Evolutionary conservation across 2,113 vertebrate genomes (phyloP).

Genomic region (Atlantisia rogersi): DNA sequence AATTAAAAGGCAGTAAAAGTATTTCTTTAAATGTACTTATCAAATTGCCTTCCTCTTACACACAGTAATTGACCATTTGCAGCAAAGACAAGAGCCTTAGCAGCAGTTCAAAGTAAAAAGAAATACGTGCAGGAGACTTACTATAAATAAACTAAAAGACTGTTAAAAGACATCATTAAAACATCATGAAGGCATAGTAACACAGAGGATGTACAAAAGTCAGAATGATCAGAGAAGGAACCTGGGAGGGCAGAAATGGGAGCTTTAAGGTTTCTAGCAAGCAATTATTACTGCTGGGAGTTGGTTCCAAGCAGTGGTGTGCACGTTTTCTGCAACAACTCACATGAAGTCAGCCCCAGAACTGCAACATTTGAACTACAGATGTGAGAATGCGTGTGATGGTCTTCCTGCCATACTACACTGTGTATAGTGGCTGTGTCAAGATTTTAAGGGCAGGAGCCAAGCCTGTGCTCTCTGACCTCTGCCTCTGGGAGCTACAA

Average conservation of each 20-base stretch:
- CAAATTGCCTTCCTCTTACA: conserved; percentile 28
- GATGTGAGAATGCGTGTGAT: rapidly evolving
- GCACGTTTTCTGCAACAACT: neutral
- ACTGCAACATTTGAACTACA: neutral
- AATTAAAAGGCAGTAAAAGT: conserved; percentile 63
- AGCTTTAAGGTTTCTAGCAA: neutral
- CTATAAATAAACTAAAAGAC: neutral
- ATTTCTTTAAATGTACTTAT: conserved; percentile 56
- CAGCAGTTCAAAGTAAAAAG: conserved; percentile 18
- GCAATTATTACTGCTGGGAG: neutral
- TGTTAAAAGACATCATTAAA: neutral
- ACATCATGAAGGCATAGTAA: neutral
- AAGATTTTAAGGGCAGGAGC: neutral
- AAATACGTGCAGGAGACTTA: neutral
- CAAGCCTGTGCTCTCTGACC: neutral
- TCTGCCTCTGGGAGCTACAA: neutral
- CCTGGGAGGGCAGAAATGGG: neutral
- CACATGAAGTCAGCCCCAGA: neutral
- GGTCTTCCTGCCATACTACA: neutral
- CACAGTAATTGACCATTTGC: conserved; percentile 12
- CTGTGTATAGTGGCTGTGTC: neutral
- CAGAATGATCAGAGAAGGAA: neutral
- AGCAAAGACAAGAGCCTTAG: neutral
- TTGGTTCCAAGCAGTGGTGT: neutral
- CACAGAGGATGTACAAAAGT: neutral